A percentile compares a stretch with the other conserved stretches of the same genome.
Evolutionary conservation across 2,113 vertebrate species (phyloP).

Genomic region (Pelodiscus sinensis): DNA sequence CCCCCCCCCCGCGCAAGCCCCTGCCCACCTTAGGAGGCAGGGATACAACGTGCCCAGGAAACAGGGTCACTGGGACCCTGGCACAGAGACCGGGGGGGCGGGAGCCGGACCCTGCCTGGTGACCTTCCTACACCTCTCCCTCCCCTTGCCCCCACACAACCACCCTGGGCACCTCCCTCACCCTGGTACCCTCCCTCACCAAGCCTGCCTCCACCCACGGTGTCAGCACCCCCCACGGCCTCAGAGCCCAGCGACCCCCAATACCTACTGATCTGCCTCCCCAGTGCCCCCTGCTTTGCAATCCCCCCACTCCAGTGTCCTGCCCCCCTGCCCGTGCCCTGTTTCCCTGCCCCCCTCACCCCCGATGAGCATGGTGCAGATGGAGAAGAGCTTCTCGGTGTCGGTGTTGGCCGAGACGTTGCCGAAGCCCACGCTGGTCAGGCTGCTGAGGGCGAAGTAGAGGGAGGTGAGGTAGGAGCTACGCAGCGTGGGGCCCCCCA

Average conservation of each 20-base stretch:
- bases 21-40: too few species aligned
- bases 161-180: too few species aligned
- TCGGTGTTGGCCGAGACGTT: conserved; percentile 79
- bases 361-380: conserved; percentile 79
- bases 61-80: background rate
- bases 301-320: too few species aligned
- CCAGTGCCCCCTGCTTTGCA: background rate
- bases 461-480: conserved; percentile 79
- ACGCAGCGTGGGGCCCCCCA: conserved; percentile 72
- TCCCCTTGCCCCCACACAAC: too few species aligned
- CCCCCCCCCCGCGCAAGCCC: background rate
- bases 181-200: too few species aligned
- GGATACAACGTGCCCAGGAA: background rate
- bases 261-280: background rate
- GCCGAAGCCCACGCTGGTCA: conserved; percentile 79
- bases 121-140: too few species aligned
- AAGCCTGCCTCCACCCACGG: background rate
- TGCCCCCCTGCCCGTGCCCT: background rate
- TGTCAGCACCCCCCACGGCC: background rate
- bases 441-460: conserved; percentile 79
- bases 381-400: conserved; percentile 79
- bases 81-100: background rate
- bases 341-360: conserved; percentile 50
- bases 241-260: background rate
- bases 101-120: background rate